A percentile compares a stretch with the other conserved stretches of the same genome.
Evolutionary conservation across 1,140 invertebrate species (phyloP).

Genomic region (Bombus pyrosoma): DNA sequence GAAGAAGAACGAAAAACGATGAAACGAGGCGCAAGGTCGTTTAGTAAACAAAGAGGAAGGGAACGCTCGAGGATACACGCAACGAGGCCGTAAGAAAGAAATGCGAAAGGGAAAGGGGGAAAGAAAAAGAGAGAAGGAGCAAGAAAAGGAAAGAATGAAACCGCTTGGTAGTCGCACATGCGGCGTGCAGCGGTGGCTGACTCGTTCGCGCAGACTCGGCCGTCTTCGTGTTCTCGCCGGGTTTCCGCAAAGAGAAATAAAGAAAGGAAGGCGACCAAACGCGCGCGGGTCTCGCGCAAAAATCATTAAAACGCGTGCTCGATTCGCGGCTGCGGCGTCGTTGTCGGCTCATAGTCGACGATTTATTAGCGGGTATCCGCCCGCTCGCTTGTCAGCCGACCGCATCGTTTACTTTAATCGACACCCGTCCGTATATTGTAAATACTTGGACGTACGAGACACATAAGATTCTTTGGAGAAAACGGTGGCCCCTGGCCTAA

Average conservation of each 20-base stretch:
- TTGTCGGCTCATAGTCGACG: conserved; percentile 41
- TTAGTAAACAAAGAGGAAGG: conserved; percentile 44
- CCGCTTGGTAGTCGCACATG: conserved; percentile 31
- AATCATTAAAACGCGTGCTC: conserved; percentile 74
- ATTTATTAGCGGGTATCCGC: conserved; percentile 53
- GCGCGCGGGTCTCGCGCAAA: conserved; percentile 66
- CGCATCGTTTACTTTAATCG: neutral
- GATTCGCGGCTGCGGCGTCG: conserved; percentile 62
- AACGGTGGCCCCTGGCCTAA: neutral
- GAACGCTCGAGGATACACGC: conserved; percentile 4
- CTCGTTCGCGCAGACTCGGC: conserved; percentile 71
- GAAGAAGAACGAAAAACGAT: conserved; percentile 13
- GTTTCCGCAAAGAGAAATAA: conserved; percentile 66
- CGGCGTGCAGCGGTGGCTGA: conserved; percentile 6
- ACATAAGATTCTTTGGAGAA: conserved; percentile 8
- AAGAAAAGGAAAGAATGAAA: conserved; percentile 41
- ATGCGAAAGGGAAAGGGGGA: conserved; percentile 25
- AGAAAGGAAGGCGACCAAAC: conserved; percentile 67
- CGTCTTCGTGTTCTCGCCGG: conserved; percentile 65
- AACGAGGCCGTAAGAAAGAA: neutral
- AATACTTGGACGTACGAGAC: neutral
- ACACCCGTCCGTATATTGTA: neutral
- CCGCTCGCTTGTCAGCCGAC: neutral
- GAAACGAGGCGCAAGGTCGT: conserved; percentile 42
- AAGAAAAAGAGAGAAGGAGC: neutral